Evolutionary conservation across 2,113 vertebrate genomes (phyloP).

Genomic region (Brachionichthys hirsutus): DNA sequence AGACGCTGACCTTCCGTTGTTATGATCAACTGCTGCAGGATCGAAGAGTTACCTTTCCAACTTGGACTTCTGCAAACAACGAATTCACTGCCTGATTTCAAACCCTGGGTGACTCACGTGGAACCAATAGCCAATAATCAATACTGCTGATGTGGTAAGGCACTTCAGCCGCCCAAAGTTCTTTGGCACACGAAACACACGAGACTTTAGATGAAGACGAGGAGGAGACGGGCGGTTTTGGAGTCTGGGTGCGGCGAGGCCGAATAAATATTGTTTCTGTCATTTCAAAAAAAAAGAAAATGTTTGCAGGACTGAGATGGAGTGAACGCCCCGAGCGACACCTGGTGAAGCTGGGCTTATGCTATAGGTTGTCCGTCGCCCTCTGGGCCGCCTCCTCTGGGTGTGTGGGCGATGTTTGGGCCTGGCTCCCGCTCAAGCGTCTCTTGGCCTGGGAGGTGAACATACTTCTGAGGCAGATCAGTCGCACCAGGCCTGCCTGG

Average conservation of each 20-base stretch:
- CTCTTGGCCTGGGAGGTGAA: slow-evolving; percentile 57
- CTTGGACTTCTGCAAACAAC: no score
- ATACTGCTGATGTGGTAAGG: no score
- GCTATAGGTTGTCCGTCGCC: slow-evolving; percentile 39
- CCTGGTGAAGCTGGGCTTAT: neutral
- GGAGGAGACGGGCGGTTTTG: no score
- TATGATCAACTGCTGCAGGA: no score
- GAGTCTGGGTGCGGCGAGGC: no score
- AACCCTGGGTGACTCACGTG: no score
- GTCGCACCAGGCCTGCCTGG: slow-evolving; percentile 87
- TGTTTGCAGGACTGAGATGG: neutral
- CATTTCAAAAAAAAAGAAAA: neutral
- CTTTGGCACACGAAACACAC: neutral
- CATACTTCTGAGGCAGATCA: slow-evolving; percentile 82
- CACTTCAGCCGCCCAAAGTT: no score
- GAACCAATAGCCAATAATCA: no score
- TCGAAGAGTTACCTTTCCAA: no score
- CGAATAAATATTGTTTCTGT: neutral
- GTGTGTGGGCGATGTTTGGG: slow-evolving; percentile 69
- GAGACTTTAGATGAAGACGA: no score
- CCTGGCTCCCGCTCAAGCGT: slow-evolving; percentile 69
- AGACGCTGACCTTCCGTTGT: no score
- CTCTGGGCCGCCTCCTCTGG: slow-evolving; percentile 8
- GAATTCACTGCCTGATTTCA: no score
- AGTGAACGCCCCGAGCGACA: neutral